Percentiles rank a stretch among this genome's conserved stretches.
Conservation (phyloP, 2,113 vertebrate genomes). For the Larimichthys crocea region DNA sequence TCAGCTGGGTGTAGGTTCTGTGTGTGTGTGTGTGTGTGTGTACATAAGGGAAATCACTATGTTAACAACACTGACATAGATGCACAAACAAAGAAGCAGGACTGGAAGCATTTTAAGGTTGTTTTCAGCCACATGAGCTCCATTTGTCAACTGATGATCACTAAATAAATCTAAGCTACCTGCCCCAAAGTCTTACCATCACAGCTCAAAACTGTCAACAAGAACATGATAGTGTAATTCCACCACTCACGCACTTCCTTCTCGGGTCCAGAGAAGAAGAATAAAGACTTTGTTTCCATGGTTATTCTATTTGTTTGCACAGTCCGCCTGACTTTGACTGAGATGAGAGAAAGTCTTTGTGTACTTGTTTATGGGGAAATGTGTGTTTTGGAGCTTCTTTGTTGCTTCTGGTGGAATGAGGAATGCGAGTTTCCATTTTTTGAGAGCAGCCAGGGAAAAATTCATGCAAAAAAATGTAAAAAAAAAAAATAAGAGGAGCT, state of each 20-base stretch:
- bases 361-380: constrained; percentile 53
- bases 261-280: neutral
- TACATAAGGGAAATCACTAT: neutral
- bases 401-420: constrained; percentile 43
- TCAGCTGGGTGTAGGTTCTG: constrained; percentile 61
- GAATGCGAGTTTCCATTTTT: constrained; percentile 64
- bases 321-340: constrained; percentile 1
- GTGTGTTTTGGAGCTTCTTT: constrained; percentile 37
- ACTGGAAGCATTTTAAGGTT: constrained; percentile 4
- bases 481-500: neutral
- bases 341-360: constrained; percentile 47
- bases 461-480: neutral
- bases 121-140: constrained; percentile 3
- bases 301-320: constrained; percentile 53
- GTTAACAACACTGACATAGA: constrained; percentile 20
- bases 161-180: constrained; percentile 13
- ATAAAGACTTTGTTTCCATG: constrained; percentile 47
- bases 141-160: constrained; percentile 4
- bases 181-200: constrained; percentile 6
- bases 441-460: constrained; percentile 52
- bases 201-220: constrained; percentile 14
- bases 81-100: neutral
- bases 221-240: constrained; percentile 20
- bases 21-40: neutral
- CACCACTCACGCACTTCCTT: constrained; percentile 4